These are phyloP conservation scores for Butorides virescens DNA, from an alignment of 2,113 vertebrate species.

Conservation along the genomic window DNA sequence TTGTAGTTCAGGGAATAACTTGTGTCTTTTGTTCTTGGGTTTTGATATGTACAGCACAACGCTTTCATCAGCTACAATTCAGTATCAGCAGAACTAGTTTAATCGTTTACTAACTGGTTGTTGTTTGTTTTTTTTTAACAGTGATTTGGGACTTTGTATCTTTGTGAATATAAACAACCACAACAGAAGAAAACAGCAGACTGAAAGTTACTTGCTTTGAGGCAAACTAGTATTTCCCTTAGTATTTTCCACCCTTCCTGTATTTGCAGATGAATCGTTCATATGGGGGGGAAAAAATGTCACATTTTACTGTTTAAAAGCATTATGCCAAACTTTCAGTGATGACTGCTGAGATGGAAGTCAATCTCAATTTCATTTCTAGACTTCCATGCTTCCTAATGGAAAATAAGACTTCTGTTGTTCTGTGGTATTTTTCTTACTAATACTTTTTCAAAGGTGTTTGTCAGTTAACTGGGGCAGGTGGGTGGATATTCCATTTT, in stretches of 20 bases:
- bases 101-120: not conserved
- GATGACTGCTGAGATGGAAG: slow-evolving; percentile 51
- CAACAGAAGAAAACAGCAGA: not conserved
- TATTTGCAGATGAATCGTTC: not conserved
- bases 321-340: slow-evolving; percentile 36
- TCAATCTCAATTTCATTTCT: slow-evolving; percentile 45
- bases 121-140: not conserved
- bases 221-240: not conserved
- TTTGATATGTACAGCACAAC: slow-evolving; percentile 26
- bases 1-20: not conserved
- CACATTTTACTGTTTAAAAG: slow-evolving; percentile 35
- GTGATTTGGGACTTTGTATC: not conserved
- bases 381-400: not conserved
- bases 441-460: not conserved
- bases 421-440: not conserved
- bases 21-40: not conserved
- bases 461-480: not conserved
- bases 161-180: not conserved
- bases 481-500: not conserved
- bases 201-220: not conserved
- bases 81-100: not conserved
- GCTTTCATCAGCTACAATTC: not conserved
- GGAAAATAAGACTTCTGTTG: not conserved
- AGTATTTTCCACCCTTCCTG: not conserved
- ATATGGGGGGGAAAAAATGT: not conserved